These are phyloP conservation scores for Apodemus speciosus DNA, from an alignment of 2,113 vertebrate genomes.

Conservation along the genomic window DNA sequence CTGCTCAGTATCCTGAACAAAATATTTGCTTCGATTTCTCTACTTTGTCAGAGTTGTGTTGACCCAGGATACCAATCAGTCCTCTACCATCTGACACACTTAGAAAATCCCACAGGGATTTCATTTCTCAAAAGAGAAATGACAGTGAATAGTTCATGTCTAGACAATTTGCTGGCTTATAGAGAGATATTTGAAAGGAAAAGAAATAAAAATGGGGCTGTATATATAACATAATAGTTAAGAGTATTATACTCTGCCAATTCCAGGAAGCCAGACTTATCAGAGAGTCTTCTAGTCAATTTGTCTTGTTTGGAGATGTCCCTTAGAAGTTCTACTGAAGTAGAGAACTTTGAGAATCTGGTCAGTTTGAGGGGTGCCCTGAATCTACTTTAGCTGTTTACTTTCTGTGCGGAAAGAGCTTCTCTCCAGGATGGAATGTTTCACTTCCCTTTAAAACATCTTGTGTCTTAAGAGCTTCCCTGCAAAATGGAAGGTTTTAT, in stretches of 20 bases:
- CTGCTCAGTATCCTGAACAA: neutral
- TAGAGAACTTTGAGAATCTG: neutral
- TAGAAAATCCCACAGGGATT: neutral
- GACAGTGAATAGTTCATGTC: neutral
- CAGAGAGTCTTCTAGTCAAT: neutral
- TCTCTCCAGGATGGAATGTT: neutral
- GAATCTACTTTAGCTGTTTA: neutral
- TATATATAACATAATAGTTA: neutral
- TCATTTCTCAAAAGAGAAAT: slow-evolving; percentile 34
- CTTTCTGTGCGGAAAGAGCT: neutral
- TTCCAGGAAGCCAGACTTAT: neutral
- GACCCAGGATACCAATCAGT: slow-evolving; percentile 13
- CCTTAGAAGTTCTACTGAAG: neutral
- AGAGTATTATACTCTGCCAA: neutral
- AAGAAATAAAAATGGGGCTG: neutral
- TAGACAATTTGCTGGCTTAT: neutral
- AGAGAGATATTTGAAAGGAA: neutral
- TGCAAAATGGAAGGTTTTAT: neutral
- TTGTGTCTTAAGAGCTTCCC: neutral
- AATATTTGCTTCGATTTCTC: neutral
- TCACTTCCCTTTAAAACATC: neutral
- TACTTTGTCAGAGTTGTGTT: slow-evolving; percentile 21
- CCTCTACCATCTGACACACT: neutral
- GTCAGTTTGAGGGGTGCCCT: neutral
- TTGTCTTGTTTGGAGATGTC: neutral